These are phyloP conservation scores for Hippotragus niger DNA, from an alignment of 2,113 vertebrate genomes.

Conservation along the genomic window DNA sequence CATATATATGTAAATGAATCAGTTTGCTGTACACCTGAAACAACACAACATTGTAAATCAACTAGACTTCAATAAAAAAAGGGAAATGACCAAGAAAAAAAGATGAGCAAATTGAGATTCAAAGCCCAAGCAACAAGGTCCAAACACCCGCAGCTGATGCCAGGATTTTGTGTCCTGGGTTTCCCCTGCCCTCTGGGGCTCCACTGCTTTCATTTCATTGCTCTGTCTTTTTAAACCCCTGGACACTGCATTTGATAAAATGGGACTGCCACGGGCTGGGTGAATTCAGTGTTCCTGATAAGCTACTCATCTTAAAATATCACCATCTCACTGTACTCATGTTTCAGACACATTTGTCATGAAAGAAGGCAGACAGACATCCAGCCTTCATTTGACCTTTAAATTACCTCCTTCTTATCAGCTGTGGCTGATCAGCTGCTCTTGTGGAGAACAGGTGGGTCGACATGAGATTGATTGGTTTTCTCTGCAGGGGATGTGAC, in stretches of 20 bases:
- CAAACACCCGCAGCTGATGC: not conserved
- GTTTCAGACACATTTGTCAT: constrained; percentile 56
- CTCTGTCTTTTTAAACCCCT: not conserved
- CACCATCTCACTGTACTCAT: not conserved
- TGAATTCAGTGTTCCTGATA: constrained; percentile 52
- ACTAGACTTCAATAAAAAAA: not conserved
- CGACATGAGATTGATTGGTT: constrained; percentile 67
- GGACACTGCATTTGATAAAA: constrained; percentile 65
- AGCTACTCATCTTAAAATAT: constrained; percentile 50
- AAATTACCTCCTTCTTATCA: constrained; percentile 71
- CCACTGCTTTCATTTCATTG: not conserved
- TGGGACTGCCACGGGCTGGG: constrained; percentile 30
- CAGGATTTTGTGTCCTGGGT: not conserved
- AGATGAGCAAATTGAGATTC: not conserved
- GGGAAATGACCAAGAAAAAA: not conserved
- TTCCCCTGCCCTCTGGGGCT: not conserved
- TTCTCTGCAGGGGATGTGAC: constrained; percentile 40
- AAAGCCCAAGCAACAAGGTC: not conserved
- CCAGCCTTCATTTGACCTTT: constrained; percentile 75
- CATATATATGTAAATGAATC: not conserved
- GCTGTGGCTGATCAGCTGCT: constrained; percentile 62
- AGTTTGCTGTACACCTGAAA: not conserved
- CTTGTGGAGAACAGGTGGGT: constrained; percentile 48
- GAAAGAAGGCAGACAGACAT: constrained; percentile 51
- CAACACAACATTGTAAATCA: not conserved